Conservation (phyloP, 2,888 invertebrate species). For the Brachylomia viminalis region DNA sequence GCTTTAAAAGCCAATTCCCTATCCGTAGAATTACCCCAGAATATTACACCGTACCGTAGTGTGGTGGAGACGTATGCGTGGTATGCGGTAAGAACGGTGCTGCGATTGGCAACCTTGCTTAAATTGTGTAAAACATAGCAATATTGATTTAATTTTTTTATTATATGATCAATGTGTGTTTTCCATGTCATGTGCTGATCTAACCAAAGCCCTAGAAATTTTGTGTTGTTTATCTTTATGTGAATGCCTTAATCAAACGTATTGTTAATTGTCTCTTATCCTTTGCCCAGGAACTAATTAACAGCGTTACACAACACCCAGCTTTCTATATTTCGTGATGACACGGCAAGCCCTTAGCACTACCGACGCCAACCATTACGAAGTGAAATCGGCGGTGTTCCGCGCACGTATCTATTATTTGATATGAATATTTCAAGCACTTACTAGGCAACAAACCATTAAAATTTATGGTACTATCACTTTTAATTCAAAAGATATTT, state of each 20-base stretch:
- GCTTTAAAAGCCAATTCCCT: too few relatives aligned
- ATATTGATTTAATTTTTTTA: too few relatives aligned
- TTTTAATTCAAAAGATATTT: slow-evolving; percentile 15
- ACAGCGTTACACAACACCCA: slow-evolving; percentile 44
- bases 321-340: slow-evolving; percentile 75
- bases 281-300: slow-evolving; percentile 45
- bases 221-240: slow-evolving; percentile 34
- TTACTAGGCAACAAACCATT: slow-evolving; percentile 36
- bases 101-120: too few relatives aligned
- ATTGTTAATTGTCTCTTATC: slow-evolving; percentile 29
- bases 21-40: too few relatives aligned
- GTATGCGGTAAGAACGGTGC: too few relatives aligned
- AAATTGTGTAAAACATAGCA: too few relatives aligned
- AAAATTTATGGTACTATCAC: slow-evolving; percentile 31
- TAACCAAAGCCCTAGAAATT: too few relatives aligned
- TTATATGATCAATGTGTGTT: too few relatives aligned
- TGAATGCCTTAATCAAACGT: slow-evolving; percentile 10
- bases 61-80: too few relatives aligned
- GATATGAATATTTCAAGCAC: slow-evolving; percentile 61
- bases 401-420: slow-evolving; percentile 55
- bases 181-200: too few relatives aligned
- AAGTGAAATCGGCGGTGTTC: slow-evolving; percentile 70
- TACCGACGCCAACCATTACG: slow-evolving; percentile 47
- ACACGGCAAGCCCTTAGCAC: slow-evolving; percentile 66
- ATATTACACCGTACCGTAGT: too few relatives aligned